Base-by-base conservation (phyloP, 2,113 vertebrate genomes). In the Triplophysa siluroides region DNA sequence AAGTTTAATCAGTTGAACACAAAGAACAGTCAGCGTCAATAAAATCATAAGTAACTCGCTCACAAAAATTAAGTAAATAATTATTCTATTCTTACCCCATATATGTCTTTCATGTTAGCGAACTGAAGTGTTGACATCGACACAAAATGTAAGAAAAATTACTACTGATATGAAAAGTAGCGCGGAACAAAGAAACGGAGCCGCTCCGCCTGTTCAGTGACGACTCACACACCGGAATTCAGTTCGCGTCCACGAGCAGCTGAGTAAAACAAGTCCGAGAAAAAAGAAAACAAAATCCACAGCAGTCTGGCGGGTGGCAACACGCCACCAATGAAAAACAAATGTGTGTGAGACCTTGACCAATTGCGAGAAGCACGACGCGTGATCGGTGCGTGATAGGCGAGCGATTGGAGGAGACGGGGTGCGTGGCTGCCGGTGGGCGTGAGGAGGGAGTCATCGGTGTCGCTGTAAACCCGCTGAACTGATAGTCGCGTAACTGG, bases 331-430 rank as follows among this genome's bases (percentile, higher is more conserved):
- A 95, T 96, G 86, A 72, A 64, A 77, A 83, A 29, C 50, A 13
- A 88, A 83, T 87, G 85, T 88, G 86, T 90, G 83, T 84, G 21
- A 72, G 26, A 19, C 16, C 0, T 24, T 18, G 65, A 78, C 96
- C 95, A 96, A 96, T 95, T 12, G 79, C 50, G 65, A 81, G 74
- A 61, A 58, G 83, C 85, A n/a, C 76, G 85, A 85, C 93, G 94
- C 95, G 94, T 96, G 95, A 95, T 94, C 93, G 90, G 90, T 88
- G 94, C 95, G 88, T 96, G 96, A 90, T 84, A 83, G 88, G 81
- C 1, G 85, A 80, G 79, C 92, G 93, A 93, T 92, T 85, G 90
- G 91, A 83, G 83, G 93, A 92, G 89, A 88, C 79, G 41, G 90
- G 88, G 90, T 94, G 92, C 92, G 92, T 89, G 93, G 91, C 92